Conservation (phyloP, 2,113 vertebrate species). For the Cyphomyrus discorhynchus region DNA sequence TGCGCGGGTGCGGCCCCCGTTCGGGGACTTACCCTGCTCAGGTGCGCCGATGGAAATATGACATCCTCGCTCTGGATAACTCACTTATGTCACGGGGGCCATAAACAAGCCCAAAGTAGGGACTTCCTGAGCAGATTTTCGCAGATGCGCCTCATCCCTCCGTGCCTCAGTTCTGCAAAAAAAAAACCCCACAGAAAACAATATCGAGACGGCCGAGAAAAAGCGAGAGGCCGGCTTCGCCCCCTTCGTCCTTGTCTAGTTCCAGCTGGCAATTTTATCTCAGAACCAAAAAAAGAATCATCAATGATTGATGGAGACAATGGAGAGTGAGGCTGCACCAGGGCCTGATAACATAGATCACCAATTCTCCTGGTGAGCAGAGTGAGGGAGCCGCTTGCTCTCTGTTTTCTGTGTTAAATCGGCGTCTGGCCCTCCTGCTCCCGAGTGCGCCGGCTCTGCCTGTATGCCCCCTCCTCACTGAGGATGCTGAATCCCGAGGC, state of each 20-base stretch:
- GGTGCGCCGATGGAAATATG: conserved; percentile 68
- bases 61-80: conserved; percentile 63
- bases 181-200: not conserved
- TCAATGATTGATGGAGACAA: conserved; percentile 20
- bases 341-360: conserved; percentile 16
- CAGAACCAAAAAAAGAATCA: not conserved
- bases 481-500: conserved; percentile 32
- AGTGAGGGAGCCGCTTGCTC: conserved; percentile 38
- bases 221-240: not conserved
- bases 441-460: conserved; percentile 48
- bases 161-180: not conserved
- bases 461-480: conserved; percentile 37
- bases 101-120: conserved; percentile 31
- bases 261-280: conserved; percentile 14
- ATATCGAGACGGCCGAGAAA: not conserved
- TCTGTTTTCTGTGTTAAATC: conserved; percentile 49
- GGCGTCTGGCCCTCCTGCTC: conserved; percentile 44
- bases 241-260: conserved; percentile 15
- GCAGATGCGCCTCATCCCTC: not conserved
- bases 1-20: conserved; percentile 46
- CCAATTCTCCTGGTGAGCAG: conserved; percentile 5
- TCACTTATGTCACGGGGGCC: conserved; percentile 41
- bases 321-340: not conserved
- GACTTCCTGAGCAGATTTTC: not conserved
- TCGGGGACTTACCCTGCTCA: conserved; percentile 47